Conservation (phyloP, 2,113 vertebrate species). For the Thalassarche chlororhynchos region DNA sequence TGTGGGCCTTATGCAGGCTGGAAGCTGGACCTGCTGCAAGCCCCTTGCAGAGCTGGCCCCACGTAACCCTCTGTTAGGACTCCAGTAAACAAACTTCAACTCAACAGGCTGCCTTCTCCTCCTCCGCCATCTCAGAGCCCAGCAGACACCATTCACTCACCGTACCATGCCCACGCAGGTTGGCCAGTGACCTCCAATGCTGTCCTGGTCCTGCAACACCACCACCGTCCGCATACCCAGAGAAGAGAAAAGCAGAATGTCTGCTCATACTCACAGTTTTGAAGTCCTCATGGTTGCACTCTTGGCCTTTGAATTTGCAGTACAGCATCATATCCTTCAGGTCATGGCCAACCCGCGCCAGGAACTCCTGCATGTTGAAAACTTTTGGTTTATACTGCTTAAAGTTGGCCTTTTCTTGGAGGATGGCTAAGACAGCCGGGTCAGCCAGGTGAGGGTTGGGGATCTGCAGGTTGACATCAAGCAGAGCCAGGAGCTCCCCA, state of each 20-base stretch:
- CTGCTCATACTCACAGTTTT: slow-evolving; percentile 88
- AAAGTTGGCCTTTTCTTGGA: slow-evolving; percentile 91
- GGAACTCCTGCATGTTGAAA: slow-evolving; percentile 98
- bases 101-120: slow-evolving; percentile 7
- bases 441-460: slow-evolving; percentile 92
- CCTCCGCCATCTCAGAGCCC: neutral
- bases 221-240: neutral
- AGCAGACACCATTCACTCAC: neutral
- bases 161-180: rapidly evolving
- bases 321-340: slow-evolving; percentile 98
- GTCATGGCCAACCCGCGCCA: slow-evolving; percentile 93
- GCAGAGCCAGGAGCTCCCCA: slow-evolving; percentile 91
- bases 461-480: slow-evolving; percentile 92
- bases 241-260: neutral
- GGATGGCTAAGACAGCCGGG: slow-evolving; percentile 84
- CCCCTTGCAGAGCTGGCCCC: neutral
- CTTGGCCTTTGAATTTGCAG: slow-evolving; percentile 95
- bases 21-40: neutral
- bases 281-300: slow-evolving; percentile 93
- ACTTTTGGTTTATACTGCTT: slow-evolving; percentile 91
- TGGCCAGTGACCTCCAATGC: neutral
- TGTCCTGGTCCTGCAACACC: neutral
- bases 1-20: neutral
- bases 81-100: slow-evolving; percentile 10
- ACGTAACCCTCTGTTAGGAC: rapidly evolving